A percentile compares a stretch with the other conserved stretches of the same genome.
Conservation (phyloP, 2,797 vertebrate genomes). For the Molossus alvarezi region DNA sequence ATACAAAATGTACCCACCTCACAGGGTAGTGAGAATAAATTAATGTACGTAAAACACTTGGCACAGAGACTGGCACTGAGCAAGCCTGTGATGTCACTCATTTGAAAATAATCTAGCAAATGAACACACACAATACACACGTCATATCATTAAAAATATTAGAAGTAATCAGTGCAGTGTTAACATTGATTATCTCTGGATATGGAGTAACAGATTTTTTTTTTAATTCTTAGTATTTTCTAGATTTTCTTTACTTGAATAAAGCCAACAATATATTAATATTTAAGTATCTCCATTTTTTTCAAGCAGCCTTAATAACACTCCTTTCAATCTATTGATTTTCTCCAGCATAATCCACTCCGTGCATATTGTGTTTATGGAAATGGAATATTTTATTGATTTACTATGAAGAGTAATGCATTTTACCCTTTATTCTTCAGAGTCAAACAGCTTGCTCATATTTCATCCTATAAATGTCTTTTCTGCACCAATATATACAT, state of each 20-base stretch:
- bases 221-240: constrained; percentile 27
- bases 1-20: not conserved
- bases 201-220: not conserved
- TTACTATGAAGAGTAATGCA: constrained; percentile 74
- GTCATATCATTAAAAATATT: not conserved
- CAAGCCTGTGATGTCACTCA: not conserved
- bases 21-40: constrained; percentile 9
- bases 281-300: constrained; percentile 58
- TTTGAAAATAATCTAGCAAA: not conserved
- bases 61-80: not conserved
- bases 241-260: constrained; percentile 54
- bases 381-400: constrained; percentile 72
- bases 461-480: constrained; percentile 72
- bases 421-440: constrained; percentile 69
- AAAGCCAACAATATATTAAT: constrained; percentile 48
- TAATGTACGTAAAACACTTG: not conserved
- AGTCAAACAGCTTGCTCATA: constrained; percentile 65
- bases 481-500: constrained; percentile 54
- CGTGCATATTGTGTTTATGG: constrained; percentile 63
- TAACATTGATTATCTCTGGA: not conserved
- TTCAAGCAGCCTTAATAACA: constrained; percentile 57
- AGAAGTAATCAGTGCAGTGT: not conserved
- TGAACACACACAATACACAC: not conserved
- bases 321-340: constrained; percentile 60
- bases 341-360: constrained; percentile 47